These are phyloP conservation scores for Mesochorus sp. DNA, from an alignment of 2,888 invertebrate species.

Conservation along the genomic window DNA sequence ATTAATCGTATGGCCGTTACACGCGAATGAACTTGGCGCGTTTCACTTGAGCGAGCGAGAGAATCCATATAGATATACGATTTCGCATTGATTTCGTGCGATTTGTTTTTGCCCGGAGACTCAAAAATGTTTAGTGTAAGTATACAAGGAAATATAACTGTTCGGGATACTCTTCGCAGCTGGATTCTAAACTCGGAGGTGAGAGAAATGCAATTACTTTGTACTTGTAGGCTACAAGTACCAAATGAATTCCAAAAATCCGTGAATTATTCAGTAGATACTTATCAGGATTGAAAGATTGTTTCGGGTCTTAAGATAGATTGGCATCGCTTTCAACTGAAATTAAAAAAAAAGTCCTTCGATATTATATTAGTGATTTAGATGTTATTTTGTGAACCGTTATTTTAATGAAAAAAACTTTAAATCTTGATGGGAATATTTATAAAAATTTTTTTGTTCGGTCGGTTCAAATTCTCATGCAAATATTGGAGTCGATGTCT, in stretches of 20 bases:
- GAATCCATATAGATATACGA: slow-evolving; percentile 3
- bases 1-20: slow-evolving; percentile 77
- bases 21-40: slow-evolving; percentile 72
- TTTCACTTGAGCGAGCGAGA: slow-evolving; percentile 53
- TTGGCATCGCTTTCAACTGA: no score
- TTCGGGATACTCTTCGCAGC: neutral
- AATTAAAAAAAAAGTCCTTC: no score
- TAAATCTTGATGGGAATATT: no score
- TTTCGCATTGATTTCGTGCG: slow-evolving; percentile 7
- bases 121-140: slow-evolving; percentile 1
- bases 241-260: neutral
- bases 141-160: neutral
- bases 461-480: no score
- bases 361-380: no score
- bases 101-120: slow-evolving; percentile 2
- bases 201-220: slow-evolving; percentile 21
- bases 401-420: no score
- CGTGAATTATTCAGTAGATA: neutral
- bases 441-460: no score
- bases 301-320: no score
- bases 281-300: no score
- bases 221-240: neutral
- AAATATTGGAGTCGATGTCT: no score
- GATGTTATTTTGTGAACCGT: no score
- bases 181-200: neutral